Conservation (phyloP, 92 coral and sea anemone species). For the Parazoanthus darwini region DNA sequence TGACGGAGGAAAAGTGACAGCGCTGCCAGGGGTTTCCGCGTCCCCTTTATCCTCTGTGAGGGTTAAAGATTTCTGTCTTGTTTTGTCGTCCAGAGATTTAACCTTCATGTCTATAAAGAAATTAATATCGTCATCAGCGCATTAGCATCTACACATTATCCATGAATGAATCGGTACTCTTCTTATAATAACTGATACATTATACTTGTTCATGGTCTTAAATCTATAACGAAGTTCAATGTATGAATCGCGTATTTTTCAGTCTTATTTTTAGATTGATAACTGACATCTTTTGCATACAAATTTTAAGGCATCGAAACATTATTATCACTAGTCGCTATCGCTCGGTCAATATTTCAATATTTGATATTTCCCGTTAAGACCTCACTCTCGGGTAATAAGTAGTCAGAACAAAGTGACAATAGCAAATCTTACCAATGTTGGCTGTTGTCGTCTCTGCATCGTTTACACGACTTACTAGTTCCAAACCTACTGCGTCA, state of each 20-base stretch:
- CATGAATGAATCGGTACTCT: neutral
- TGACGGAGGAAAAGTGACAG: conserved; percentile 16
- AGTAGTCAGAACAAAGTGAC: neutral
- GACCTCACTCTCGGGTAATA: too few species aligned
- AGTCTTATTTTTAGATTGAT: too few species aligned
- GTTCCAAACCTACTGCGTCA: conserved; percentile 66
- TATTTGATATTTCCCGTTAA: too few species aligned
- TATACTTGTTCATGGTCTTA: too few species aligned
- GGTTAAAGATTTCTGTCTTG: conserved; percentile 11
- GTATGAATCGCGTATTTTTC: too few species aligned
- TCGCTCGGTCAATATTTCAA: too few species aligned
- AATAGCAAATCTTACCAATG: conserved; percentile 56
- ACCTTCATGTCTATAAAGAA: conserved; percentile 34
- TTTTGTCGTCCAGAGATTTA: conserved; percentile 19
- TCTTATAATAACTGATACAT: too few species aligned
- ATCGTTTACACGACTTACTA: conserved; percentile 54
- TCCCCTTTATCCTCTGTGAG: conserved; percentile 3
- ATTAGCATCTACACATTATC: neutral
- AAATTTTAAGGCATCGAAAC: too few species aligned
- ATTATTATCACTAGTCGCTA: too few species aligned
- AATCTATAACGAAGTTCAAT: too few species aligned
- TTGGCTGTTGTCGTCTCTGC: conserved; percentile 60
- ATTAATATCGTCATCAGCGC: neutral
- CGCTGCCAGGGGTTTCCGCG: neutral
- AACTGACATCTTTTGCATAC: too few species aligned